Base-by-base conservation (phyloP, 2,888 invertebrate genomes). In the Alloplasta piceator region DNA sequence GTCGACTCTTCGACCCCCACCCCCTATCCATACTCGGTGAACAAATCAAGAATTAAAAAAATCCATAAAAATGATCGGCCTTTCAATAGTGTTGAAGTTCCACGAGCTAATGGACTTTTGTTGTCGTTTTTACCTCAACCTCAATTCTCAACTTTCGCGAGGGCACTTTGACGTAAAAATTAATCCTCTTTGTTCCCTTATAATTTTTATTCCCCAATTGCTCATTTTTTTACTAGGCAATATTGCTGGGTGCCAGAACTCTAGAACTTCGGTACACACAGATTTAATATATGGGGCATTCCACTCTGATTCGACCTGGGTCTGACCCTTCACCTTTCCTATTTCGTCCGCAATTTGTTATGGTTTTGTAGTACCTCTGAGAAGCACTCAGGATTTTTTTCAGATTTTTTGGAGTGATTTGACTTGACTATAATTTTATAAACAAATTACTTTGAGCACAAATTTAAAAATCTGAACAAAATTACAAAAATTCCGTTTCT, bases 171-270 rank as follows among this genome's bases (percentile, higher is more conserved):
- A 38, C 26, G 38, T 38, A 39, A 67, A 55, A 68, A 12, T 56
- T 4, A 68, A 68, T 55, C 26, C 43, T 55, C n/a, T 43, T 56
- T 41, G 52, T 10, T 5, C 7, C 38, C n/a, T 7, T 56, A 36
- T 56, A 56, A 56, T 56, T 26, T 56, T 56, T 36, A 56, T 14
- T 14, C 52, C 6, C 38, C 38, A 7, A 0, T 3, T 6, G 10
- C 0, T 43, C 6, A 26, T 41, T 38, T 43, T 68, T 68, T 46
- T 36, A 41, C 58, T 26, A 26, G 5, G 58, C 46, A 38, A 58
- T 70, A 70, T 58, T 46, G 58, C 46, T 41, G n/a, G 43, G 46
- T 7, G 58, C 12, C 68, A 58, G 70, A 56, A 70, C 46, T 70
- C 70, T 64, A 10, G 9, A 67, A 52, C 38, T 38, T 52, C 3